Conservation (phyloP, 2,113 vertebrate species). For the Rhea americana region DNA sequence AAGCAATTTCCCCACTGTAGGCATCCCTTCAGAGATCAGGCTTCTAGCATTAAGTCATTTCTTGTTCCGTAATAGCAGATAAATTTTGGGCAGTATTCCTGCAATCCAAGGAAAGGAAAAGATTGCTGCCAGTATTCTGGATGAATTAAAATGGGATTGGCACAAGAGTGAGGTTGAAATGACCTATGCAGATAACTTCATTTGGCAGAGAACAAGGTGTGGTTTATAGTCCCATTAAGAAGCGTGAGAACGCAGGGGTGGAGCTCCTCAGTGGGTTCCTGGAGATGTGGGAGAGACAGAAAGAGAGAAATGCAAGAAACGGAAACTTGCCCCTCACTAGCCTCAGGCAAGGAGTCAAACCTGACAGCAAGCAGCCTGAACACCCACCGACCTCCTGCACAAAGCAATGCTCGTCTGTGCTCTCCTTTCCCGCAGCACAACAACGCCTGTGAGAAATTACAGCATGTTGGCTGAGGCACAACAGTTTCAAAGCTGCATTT, state of each 20-base stretch:
- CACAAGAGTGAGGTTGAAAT: not conserved
- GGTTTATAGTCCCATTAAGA: slow-evolving; percentile 21
- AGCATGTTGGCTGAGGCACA: not conserved
- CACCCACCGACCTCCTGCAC: not conserved
- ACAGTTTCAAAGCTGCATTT: slow-evolving; percentile 27
- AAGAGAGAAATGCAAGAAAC: not conserved
- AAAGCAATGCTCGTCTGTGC: slow-evolving; percentile 9
- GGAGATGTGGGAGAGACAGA: not conserved
- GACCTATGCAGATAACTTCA: slow-evolving; percentile 25
- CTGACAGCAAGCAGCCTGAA: not conserved
- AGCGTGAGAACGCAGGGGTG: slow-evolving; percentile 51
- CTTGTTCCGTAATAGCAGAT: slow-evolving; percentile 24
- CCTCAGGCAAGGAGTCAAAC: slow-evolving; percentile 29
- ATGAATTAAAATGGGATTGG: not conserved
- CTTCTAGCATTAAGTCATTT: not conserved
- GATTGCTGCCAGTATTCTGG: not conserved
- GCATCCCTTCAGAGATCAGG: not conserved
- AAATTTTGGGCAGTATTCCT: slow-evolving; percentile 10
- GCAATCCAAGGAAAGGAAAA: slow-evolving; percentile 8
- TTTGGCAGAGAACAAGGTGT: slow-evolving; percentile 17
- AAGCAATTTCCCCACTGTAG: not conserved
- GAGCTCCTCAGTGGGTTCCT: slow-evolving; percentile 5
- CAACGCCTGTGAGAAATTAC: slow-evolving; percentile 23
- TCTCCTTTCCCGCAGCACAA: slow-evolving; percentile 4
- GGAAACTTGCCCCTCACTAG: slow-evolving; percentile 16